These are phyloP conservation scores for Harpagoxenus sublaevis DNA, from an alignment of 2,888 invertebrate genomes.

Conservation along the genomic window DNA sequence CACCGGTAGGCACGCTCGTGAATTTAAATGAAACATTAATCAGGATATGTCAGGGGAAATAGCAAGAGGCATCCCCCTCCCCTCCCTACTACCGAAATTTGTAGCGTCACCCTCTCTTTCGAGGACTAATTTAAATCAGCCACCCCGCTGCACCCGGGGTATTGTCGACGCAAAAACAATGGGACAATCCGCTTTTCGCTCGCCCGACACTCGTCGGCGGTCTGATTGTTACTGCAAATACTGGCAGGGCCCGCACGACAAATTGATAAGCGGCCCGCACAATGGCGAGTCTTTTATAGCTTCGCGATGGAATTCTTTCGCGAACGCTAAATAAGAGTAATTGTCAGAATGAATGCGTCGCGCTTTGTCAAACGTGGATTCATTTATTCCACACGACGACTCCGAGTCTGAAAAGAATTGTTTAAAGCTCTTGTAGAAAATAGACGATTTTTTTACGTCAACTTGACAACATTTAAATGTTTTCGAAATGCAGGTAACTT, in stretches of 20 bases:
- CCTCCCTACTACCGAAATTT: slow-evolving; percentile 46
- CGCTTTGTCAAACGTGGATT: not conserved
- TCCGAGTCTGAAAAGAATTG: not conserved
- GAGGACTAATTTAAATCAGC: slow-evolving; percentile 67
- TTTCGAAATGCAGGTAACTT: not conserved
- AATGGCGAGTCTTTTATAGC: slow-evolving; percentile 18
- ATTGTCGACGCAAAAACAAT: slow-evolving; percentile 56
- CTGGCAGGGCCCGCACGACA: slow-evolving; percentile 32
- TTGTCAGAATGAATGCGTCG: not conserved
- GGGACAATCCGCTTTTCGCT: slow-evolving; percentile 56
- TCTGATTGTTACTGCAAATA: slow-evolving; percentile 53
- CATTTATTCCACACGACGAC: not conserved
- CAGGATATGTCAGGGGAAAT: slow-evolving; percentile 65
- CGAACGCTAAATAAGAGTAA: slow-evolving; percentile 27
- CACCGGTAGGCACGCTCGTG: slow-evolving; percentile 45
- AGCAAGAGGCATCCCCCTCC: slow-evolving; percentile 54
- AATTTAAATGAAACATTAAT: slow-evolving; percentile 74
- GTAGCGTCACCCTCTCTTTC: slow-evolving; percentile 64
- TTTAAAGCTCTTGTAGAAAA: not conserved
- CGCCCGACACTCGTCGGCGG: slow-evolving; percentile 4
- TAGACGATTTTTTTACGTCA: not conserved
- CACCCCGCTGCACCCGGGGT: slow-evolving; percentile 50
- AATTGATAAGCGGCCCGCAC: slow-evolving; percentile 44
- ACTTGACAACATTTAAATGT: not conserved
- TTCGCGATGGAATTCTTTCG: slow-evolving; percentile 17